phyloP scores from a whole-genome alignment of 2,113 vertebrate genomes.

The Saimiri boliviensis region DNA sequence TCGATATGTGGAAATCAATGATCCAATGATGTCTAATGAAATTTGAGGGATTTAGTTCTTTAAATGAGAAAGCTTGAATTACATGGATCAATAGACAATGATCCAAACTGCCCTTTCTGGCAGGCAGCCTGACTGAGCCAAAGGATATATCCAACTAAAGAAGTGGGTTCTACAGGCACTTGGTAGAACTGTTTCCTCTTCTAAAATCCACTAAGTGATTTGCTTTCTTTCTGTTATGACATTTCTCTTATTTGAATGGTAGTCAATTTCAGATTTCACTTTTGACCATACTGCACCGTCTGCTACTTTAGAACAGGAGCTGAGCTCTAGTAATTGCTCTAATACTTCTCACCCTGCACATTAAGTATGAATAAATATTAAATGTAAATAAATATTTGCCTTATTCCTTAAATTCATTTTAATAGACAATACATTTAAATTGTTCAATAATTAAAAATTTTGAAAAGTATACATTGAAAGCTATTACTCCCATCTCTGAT shows the following conservation, averaged over 20 bases:
- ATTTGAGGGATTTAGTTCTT: slow-evolving; percentile 55
- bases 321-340: background rate
- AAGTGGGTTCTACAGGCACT: background rate
- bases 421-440: background rate
- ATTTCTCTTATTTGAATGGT: slow-evolving; percentile 37
- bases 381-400: background rate
- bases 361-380: background rate
- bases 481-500: background rate
- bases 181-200: background rate
- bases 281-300: background rate
- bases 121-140: background rate
- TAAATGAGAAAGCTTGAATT: slow-evolving; percentile 64
- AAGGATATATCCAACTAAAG: background rate
- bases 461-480: background rate
- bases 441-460: background rate
- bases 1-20: slow-evolving; percentile 66
- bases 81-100: slow-evolving; percentile 50
- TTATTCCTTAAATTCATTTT: background rate
- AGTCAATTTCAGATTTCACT: slow-evolving; percentile 33
- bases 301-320: background rate
- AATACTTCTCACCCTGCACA: background rate
- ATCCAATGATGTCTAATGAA: slow-evolving; percentile 55
- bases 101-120: slow-evolving; percentile 28
- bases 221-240: background rate
- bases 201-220: background rate